A percentile compares a stretch with the other conserved stretches of the same genome.
phyloP scores from a whole-genome alignment of 2,113 vertebrate species.

The Scomber scombrus region DNA sequence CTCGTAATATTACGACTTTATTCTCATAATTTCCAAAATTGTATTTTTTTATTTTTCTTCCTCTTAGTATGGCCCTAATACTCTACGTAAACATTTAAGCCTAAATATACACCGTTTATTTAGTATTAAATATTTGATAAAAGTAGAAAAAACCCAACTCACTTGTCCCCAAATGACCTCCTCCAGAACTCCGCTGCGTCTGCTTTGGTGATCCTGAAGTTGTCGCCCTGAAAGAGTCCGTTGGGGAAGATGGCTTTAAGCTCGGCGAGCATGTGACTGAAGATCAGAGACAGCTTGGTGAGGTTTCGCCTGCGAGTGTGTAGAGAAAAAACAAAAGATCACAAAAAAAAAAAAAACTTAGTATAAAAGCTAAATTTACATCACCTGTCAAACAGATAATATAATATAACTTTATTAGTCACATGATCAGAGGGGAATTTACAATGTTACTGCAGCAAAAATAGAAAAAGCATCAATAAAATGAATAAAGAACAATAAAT shows the following conservation, averaged over 20 bases:
- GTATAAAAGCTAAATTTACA: too few relatives aligned
- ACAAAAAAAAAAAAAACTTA: too few relatives aligned
- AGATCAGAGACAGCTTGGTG: slow-evolving; percentile 97
- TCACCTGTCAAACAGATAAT: too few relatives aligned
- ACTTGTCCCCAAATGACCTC: slow-evolving; percentile 98
- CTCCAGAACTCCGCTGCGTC: slow-evolving; percentile 99
- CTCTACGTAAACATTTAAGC: not conserved
- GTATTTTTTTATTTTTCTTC: too few relatives aligned
- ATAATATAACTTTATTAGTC: too few relatives aligned
- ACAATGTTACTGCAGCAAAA: too few relatives aligned
- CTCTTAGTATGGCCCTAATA: too few relatives aligned
- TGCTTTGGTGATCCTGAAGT: slow-evolving; percentile 98
- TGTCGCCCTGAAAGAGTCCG: slow-evolving; percentile 97
- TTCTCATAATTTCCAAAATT: too few relatives aligned
- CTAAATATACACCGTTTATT: not conserved
- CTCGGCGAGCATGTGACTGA: slow-evolving; percentile 99
- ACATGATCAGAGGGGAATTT: too few relatives aligned
- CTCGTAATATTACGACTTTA: too few relatives aligned
- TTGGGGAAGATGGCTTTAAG: slow-evolving; percentile 98
- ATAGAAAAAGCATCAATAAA: too few relatives aligned
- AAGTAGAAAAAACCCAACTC: slow-evolving; percentile 69
- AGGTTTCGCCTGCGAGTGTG: slow-evolving; percentile 90
- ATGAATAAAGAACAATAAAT: too few relatives aligned
- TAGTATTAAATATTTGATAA: not conserved
- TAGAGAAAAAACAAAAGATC: not conserved